Conservation (phyloP, 2,797 vertebrate genomes). For the Macropus fuliginosus region DNA sequence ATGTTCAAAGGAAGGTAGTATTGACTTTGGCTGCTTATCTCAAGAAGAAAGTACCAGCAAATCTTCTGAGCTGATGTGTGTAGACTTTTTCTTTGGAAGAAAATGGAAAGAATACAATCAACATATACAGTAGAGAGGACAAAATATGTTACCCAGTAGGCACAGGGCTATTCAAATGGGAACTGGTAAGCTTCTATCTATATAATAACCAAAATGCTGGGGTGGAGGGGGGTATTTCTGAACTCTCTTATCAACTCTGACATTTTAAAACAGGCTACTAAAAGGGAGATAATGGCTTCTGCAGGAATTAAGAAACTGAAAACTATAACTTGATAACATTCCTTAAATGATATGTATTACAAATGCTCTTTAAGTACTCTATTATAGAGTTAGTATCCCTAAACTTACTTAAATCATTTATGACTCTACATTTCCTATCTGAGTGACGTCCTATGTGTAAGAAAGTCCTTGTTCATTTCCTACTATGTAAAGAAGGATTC, state of each 20-base stretch:
- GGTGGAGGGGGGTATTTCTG: background rate
- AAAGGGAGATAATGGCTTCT: background rate
- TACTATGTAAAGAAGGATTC: slow-evolving; percentile 36
- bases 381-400: background rate
- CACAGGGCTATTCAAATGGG: background rate
- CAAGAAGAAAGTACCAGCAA: background rate
- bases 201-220: background rate
- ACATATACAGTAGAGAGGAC: background rate
- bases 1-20: background rate
- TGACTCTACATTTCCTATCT: background rate
- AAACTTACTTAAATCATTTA: slow-evolving; percentile 53
- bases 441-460: background rate
- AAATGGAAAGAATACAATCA: background rate
- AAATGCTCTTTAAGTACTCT: background rate
- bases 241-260: background rate
- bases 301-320: background rate
- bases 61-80: background rate
- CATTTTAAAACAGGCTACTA: background rate
- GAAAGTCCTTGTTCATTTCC: slow-evolving; percentile 13
- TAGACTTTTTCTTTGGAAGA: background rate
- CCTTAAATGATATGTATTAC: background rate
- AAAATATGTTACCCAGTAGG: background rate
- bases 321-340: background rate
- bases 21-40: background rate
- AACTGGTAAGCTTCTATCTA: background rate